These are phyloP conservation scores for Drosophila erecta DNA, from an alignment of 1,140 invertebrate genomes.

Conservation along the genomic window DNA sequence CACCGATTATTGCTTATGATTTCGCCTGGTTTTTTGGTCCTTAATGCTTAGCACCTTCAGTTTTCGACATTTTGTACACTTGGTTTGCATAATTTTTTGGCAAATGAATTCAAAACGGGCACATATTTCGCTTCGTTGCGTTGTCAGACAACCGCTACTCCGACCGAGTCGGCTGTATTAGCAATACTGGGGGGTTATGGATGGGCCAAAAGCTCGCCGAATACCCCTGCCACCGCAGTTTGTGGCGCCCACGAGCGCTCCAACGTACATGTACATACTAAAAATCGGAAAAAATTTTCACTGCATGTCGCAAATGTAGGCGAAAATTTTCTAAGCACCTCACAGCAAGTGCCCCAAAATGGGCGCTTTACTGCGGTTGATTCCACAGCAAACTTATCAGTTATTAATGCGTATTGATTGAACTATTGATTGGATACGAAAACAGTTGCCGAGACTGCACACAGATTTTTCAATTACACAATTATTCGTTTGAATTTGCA, in stretches of 20 bases:
- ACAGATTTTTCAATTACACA: constrained; percentile 69
- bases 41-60: constrained; percentile 47
- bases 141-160: constrained; percentile 53
- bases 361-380: constrained; percentile 3
- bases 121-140: constrained; percentile 40
- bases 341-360: background rate
- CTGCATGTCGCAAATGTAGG: constrained; percentile 56
- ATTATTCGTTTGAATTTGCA: constrained; percentile 25
- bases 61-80: constrained; percentile 72
- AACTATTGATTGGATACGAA: constrained; percentile 55
- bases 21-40: constrained; percentile 42
- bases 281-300: constrained; percentile 81
- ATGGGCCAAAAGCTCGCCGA: constrained; percentile 62
- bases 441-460: constrained; percentile 1
- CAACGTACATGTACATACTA: constrained; percentile 84
- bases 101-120: constrained; percentile 51
- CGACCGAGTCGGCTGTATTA: constrained; percentile 22
- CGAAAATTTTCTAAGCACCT: constrained; percentile 60
- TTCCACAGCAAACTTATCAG: constrained; percentile 14
- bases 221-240: constrained; percentile 59
- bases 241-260: constrained; percentile 66
- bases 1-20: constrained; percentile 35
- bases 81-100: constrained; percentile 57
- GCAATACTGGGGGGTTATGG: constrained; percentile 15
- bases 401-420: constrained; percentile 45